Conservation (phyloP, 2,888 invertebrate genomes). For the Sesia apiformis region DNA sequence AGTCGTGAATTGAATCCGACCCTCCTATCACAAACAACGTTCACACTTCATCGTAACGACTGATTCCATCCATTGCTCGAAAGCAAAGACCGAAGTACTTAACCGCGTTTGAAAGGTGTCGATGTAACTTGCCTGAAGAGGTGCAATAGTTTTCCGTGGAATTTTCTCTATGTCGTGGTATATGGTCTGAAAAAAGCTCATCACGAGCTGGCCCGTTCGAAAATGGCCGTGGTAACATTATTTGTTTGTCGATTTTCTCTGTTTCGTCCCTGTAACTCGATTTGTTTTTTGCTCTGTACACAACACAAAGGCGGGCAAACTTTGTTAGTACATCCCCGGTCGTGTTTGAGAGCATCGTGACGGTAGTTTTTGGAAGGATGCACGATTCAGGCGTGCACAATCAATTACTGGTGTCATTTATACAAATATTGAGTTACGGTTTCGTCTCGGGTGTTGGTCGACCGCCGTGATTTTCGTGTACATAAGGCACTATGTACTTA, state of each 20-base stretch:
- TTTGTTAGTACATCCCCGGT: constrained; percentile 52
- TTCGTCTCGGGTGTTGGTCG: constrained; percentile 31
- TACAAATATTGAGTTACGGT: constrained; percentile 65
- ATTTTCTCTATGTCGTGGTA: not conserved
- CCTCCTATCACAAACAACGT: constrained; percentile 8
- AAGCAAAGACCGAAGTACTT: not conserved
- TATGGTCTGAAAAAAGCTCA: constrained; percentile 52
- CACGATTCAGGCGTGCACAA: constrained; percentile 47
- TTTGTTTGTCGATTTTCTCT: constrained; percentile 72
- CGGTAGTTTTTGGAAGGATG: constrained; percentile 29
- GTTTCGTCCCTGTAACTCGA: constrained; percentile 69
- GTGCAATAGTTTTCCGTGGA: not conserved
- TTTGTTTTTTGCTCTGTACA: constrained; percentile 64
- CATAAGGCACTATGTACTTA: not conserved
- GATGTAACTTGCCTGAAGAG: not conserved
- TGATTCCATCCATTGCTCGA: not conserved
- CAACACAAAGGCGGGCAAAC: constrained; percentile 65
- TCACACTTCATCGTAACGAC: not conserved
- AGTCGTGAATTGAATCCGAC: constrained; percentile 59
- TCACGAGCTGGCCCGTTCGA: constrained; percentile 65
- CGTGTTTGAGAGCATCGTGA: constrained; percentile 53
- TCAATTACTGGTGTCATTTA: constrained; percentile 63
- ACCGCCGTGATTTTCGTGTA: not conserved
- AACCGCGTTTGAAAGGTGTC: not conserved
- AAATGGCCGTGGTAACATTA: constrained; percentile 69